Conservation (phyloP, 2,113 vertebrate species). For the Phalacrocorax carbo region DNA sequence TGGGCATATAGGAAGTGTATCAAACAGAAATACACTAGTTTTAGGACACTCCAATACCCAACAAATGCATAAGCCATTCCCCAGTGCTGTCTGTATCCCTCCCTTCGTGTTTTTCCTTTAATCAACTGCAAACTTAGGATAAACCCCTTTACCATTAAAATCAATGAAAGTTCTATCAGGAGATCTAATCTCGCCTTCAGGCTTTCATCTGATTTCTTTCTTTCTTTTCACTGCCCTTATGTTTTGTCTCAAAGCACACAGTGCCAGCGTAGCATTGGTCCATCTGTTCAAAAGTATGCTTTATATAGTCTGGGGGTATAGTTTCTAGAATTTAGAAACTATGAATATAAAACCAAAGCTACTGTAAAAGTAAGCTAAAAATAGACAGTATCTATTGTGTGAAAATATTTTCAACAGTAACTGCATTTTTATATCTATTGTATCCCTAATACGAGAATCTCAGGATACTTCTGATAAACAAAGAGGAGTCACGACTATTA, state of each 20-base stretch:
- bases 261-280: neutral
- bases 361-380: neutral
- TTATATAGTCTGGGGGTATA: neutral
- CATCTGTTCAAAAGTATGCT: neutral
- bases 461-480: neutral
- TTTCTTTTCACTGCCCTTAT: neutral
- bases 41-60: neutral
- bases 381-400: neutral
- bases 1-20: neutral
- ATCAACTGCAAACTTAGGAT: neutral
- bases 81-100: neutral
- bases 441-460: neutral
- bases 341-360: neutral
- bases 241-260: neutral
- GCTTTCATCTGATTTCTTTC: neutral
- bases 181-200: neutral
- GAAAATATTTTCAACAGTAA: neutral
- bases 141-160: neutral
- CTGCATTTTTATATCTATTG: neutral
- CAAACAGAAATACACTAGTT: neutral
- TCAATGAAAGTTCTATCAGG: neutral
- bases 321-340: neutral
- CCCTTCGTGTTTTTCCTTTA: neutral
- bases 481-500: neutral
- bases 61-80: neutral